Base-by-base conservation (phyloP, 2,888 invertebrate species). In the Cryptocephalus moraei region DNA sequence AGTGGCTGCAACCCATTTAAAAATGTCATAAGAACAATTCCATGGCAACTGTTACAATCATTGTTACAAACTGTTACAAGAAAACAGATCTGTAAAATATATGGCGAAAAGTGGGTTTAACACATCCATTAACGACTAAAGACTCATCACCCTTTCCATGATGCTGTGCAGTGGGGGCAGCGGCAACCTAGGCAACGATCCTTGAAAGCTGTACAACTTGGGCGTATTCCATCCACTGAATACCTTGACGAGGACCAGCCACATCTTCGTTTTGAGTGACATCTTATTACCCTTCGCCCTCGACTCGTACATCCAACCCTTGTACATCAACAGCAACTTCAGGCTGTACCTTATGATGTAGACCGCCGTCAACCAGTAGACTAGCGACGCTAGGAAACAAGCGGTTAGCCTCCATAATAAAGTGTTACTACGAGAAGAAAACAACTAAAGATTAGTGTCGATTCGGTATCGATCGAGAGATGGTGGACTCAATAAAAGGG, bases 271-370 rank as follows among this genome's bases (percentile, higher is more conserved):
- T 14, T 73, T 67, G 1, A 75, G 46, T 0, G 94, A 91, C 47
- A 87, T 75, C 58, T 70, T 80, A 33, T 81, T 75, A 1, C 90
- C 89, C 12, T 79, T 82, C 9, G 83, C 88, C 58, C 92, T 77
- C 9, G 86, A 80, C 71, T 97, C 96, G 70, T 93, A 97, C 90
- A 99, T 95, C 97, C 97, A 99, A 51, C 94, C 94, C 77, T 95
- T 95, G 78, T 99, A 99, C 74, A 90, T 86, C 46, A 97, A 83
- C 47, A 99, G 76, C 41, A 89, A 62, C 72, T 93, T 95, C 45
- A 97, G 79, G 32, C 84, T 77, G 64, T 94, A 93, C 51, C 94
- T 82, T 72, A 96, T 81, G 34, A 85, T 74, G 65, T 90, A 86
- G 63, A 94, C 91, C 40, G 86, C 82, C 9, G 82, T 75, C 22